These are phyloP conservation scores for Clinocottus analis DNA, from an alignment of 2,113 vertebrate genomes.

Conservation along the genomic window DNA sequence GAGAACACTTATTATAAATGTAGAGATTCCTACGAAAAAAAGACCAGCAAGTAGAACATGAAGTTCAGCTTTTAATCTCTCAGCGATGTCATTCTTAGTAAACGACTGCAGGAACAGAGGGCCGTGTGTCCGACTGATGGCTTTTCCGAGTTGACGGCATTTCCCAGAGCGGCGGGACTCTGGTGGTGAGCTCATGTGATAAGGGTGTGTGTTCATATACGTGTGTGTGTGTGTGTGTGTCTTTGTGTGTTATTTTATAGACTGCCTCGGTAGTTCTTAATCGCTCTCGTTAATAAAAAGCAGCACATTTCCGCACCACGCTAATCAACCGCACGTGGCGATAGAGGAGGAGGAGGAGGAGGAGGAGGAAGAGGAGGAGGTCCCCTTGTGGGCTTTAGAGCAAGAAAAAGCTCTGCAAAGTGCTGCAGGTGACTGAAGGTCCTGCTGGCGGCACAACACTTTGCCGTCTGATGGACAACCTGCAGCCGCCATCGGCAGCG, in stretches of 20 bases:
- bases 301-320: conserved; percentile 18
- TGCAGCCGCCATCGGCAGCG: not conserved
- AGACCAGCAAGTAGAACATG: not conserved
- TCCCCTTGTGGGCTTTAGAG: not conserved
- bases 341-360: too few relatives aligned
- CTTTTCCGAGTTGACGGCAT: conserved; percentile 38
- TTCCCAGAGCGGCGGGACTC: conserved; percentile 27
- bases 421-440: not conserved
- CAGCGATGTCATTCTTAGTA: conserved; percentile 1
- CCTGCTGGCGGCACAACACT: too few relatives aligned
- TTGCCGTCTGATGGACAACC: conserved; percentile 8
- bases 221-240: too few relatives aligned
- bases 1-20: not conserved
- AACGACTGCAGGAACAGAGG: conserved; percentile 13
- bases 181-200: conserved; percentile 62
- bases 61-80: not conserved
- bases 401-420: not conserved
- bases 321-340: conserved; percentile 50
- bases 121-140: not conserved
- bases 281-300: conserved; percentile 28
- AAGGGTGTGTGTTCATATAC: conserved; percentile 10
- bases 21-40: not conserved
- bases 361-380: not conserved
- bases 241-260: conserved; percentile 15
- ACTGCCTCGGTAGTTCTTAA: conserved; percentile 36